Evolutionary conservation across 1,140 invertebrate genomes (phyloP).

Genomic region (Brachionus rubens): DNA sequence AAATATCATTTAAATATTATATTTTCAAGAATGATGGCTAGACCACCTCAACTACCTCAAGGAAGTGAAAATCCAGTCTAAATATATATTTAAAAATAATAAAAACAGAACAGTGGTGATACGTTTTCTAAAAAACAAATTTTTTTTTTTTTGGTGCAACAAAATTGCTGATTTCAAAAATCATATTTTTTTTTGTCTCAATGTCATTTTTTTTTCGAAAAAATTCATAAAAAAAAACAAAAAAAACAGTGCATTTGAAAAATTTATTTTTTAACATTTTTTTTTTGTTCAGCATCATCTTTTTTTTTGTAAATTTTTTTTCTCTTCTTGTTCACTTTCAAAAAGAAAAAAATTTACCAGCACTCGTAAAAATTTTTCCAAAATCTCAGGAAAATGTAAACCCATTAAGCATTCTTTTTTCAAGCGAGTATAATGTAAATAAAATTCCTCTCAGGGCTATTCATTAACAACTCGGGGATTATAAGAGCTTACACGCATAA

Average conservation of each 20-base stretch:
- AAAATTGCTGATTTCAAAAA: neutral
- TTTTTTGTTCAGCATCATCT: too few species aligned
- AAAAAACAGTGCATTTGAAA: constrained; percentile 39
- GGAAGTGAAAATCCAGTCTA: constrained; percentile 39
- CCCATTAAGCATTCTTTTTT: constrained; percentile 4
- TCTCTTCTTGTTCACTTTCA: too few species aligned
- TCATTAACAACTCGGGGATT: constrained; percentile 16
- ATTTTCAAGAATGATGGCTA: constrained; percentile 30
- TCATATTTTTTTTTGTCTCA: constrained; percentile 11
- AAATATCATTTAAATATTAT: too few species aligned
- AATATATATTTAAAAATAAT: neutral
- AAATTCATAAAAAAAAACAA: neutral
- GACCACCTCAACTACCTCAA: constrained; percentile 40
- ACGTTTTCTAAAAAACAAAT: neutral
- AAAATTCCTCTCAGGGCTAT: constrained; percentile 27
- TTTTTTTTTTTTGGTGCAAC: constrained; percentile 31
- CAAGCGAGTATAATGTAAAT: constrained; percentile 31
- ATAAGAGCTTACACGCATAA: constrained; percentile 27
- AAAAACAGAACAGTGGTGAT: constrained; percentile 15
- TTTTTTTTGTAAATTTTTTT: too few species aligned
- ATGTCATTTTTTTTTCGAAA: neutral
- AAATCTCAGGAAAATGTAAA: constrained; percentile 29
- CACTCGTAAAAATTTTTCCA: constrained; percentile 17
- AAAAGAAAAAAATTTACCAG: too few species aligned
- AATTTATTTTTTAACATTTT: neutral